Evolutionary conservation across 2,888 invertebrate genomes (phyloP), one percentile per base, ranked within the genome.

Genomic region (Petrolisthes cinctipes): DNA sequence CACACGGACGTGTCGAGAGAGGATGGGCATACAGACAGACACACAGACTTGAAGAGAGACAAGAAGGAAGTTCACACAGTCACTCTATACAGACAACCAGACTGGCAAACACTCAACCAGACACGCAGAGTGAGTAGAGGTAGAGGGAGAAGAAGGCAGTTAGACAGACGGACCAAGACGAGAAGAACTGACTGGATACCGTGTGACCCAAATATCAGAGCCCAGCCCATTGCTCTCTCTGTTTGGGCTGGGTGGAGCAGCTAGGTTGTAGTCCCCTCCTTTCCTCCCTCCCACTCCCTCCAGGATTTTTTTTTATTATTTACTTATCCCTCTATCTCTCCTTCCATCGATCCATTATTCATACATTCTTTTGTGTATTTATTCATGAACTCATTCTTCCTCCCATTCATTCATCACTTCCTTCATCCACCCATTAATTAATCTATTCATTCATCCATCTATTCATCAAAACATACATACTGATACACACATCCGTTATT

Each of bases 291-390:
- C 6, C 2, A 71, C 23, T 71, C 71, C 17, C 71, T 71, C 71
- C 23, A 71, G n/a, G n/a, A 14, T 20, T 53, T 37, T 53, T 53
- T 37, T 37, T 37, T 37, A 37, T 51, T 75, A 23, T 75, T 51
- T 75, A 23, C 20, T 51, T 75, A 23, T 75, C 75, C 51, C 75
- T 75, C 75, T 75, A 23, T 75, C 75, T 75, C 75, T 75, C 75
- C 51, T 51, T 75, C 75, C 20, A 23, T 75, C 75, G 5, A 23
- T 75, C 75, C 51, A 23, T 75, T 51, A 37, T 51, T 75, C 75
- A 37, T 51, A 37, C 75, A 37, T 51, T 75, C 75, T 75, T 51
- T 75, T 51, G 23, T 51, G 23, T 51, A 37, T 51, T 75, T 51
- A 37, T 51, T 75, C 75, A 37, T 51, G 23, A 23, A 37, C 75